These are phyloP conservation scores for Lasiurus borealis DNA, from an alignment of 2,113 vertebrate species.

Conservation along the genomic window DNA sequence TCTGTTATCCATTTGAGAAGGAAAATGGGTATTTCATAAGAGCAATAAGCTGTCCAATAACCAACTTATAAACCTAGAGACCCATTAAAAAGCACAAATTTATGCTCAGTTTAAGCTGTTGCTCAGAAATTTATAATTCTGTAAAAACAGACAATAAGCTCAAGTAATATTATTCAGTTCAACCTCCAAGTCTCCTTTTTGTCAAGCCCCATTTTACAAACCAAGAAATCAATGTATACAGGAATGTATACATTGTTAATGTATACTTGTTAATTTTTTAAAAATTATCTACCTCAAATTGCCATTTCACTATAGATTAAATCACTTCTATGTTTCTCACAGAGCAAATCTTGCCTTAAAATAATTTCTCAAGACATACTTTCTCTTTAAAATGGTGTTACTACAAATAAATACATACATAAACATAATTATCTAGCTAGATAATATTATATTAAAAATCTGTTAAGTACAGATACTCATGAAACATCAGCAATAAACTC, in stretches of 20 bases:
- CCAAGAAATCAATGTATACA: neutral
- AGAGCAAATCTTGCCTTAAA: slow-evolving; percentile 5
- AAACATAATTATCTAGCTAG: neutral
- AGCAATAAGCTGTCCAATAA: slow-evolving; percentile 42
- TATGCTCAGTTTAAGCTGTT: neutral
- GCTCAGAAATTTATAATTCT: slow-evolving; percentile 41
- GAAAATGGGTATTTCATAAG: neutral
- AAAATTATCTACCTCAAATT: neutral
- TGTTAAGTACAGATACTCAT: neutral
- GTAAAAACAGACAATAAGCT: neutral
- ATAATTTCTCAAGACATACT: neutral
- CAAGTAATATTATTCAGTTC: neutral
- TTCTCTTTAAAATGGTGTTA: neutral
- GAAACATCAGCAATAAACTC: neutral
- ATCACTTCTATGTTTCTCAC: neutral
- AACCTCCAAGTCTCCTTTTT: neutral
- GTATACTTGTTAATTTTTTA: neutral
- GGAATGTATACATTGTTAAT: neutral
- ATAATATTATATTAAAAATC: neutral
- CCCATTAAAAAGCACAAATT: slow-evolving; percentile 15
- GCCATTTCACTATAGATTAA: neutral
- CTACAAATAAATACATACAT: neutral
- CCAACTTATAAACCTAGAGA: slow-evolving; percentile 52
- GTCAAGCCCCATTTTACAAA: slow-evolving; percentile 4
- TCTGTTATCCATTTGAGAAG: neutral